These are phyloP conservation scores for Lophius piscatorius DNA, from an alignment of 2,113 vertebrate genomes.

Conservation along the genomic window DNA sequence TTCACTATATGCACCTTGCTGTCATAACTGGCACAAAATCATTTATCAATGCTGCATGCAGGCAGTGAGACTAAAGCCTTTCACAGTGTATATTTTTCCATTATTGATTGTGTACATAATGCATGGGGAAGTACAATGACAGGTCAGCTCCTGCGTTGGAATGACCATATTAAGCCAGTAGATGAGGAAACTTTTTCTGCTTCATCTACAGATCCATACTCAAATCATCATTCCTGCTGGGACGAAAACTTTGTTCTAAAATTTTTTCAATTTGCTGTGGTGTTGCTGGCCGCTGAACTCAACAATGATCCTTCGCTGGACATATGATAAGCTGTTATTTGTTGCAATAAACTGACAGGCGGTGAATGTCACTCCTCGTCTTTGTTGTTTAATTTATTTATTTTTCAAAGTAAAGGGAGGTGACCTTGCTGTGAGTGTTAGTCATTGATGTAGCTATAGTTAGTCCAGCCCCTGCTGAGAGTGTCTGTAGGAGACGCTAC, in stretches of 20 bases:
- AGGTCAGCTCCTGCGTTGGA: slow-evolving; percentile 65
- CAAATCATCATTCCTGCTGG: slow-evolving; percentile 44
- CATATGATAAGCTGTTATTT: slow-evolving; percentile 60
- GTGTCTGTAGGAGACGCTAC: slow-evolving; percentile 76
- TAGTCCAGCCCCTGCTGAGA: slow-evolving; percentile 77
- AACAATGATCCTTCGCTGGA: slow-evolving; percentile 55
- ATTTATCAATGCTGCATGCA: slow-evolving; percentile 78
- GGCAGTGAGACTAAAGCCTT: slow-evolving; percentile 67
- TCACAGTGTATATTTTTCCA: slow-evolving; percentile 74
- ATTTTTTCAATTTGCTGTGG: slow-evolving; percentile 38
- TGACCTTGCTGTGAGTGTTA: slow-evolving; percentile 80
- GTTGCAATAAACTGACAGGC: slow-evolving; percentile 77
- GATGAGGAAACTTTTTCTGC: slow-evolving; percentile 51
- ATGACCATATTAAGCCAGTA: slow-evolving; percentile 68
- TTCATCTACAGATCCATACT: slow-evolving; percentile 41
- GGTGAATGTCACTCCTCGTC: slow-evolving; percentile 82
- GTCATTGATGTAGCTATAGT: slow-evolving; percentile 86
- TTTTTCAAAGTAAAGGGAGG: slow-evolving; percentile 84
- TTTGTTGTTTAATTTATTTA: slow-evolving; percentile 89
- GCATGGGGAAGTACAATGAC: slow-evolving; percentile 68
- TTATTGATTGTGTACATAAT: slow-evolving; percentile 81
- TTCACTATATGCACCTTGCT: slow-evolving; percentile 78
- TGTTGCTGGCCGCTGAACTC: slow-evolving; percentile 28
- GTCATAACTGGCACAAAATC: slow-evolving; percentile 84
- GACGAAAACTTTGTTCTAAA: slow-evolving; percentile 47